Evolutionary conservation across 2,888 invertebrate genomes (phyloP).

Genomic region (Eumerus sabulonum): DNA sequence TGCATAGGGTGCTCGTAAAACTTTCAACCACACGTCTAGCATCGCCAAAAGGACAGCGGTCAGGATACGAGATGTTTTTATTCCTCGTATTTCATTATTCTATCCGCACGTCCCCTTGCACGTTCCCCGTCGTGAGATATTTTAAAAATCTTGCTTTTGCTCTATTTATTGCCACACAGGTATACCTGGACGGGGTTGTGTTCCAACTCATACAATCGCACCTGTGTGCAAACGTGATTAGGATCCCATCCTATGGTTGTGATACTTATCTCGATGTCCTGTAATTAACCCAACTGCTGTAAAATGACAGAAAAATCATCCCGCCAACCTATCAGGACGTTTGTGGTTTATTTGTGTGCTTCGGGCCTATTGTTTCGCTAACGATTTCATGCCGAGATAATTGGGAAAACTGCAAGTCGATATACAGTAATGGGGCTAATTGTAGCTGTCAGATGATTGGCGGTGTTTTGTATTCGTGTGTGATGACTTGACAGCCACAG

Average conservation of each 20-base stretch:
- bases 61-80: constrained; percentile 43
- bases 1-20: background rate
- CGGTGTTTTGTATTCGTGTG: constrained; percentile 35
- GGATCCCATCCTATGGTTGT: constrained; percentile 23
- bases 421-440: constrained; percentile 64
- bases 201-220: background rate
- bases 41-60: constrained; percentile 27
- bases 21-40: constrained; percentile 4
- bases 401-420: constrained; percentile 51
- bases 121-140: too few relatives aligned
- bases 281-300: constrained; percentile 54
- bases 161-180: too few relatives aligned
- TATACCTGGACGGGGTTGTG: too few relatives aligned
- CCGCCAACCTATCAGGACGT: constrained; percentile 29
- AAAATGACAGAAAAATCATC: constrained; percentile 54
- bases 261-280: constrained; percentile 28
- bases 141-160: too few relatives aligned
- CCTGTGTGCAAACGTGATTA: constrained; percentile 28
- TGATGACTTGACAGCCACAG: constrained; percentile 44
- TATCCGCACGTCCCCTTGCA: background rate
- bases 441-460: constrained; percentile 55
- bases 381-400: constrained; percentile 57
- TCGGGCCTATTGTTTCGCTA: constrained; percentile 42
- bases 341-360: constrained; percentile 3
- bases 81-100: constrained; percentile 29